Base-by-base conservation (phyloP, 2,797 vertebrate species). In the Notolabrus celidotus region DNA sequence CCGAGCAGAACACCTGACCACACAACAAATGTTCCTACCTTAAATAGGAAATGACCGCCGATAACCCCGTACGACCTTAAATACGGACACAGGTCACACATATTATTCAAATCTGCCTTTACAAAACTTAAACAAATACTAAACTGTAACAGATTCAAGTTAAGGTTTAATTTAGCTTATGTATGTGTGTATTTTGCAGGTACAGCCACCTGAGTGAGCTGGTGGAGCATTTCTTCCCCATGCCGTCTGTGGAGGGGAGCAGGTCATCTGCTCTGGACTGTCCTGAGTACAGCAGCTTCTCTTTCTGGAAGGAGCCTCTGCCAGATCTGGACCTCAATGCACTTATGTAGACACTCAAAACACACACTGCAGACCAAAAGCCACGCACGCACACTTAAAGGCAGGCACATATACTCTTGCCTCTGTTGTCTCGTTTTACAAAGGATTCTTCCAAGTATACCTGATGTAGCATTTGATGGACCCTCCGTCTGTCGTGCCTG, bases 181-280 rank as follows among this genome's bases (percentile, higher is more conserved):
- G 45, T n/a, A n/a, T 80, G 16, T 80, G 47, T 84, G 22, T 81
- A 3, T 59, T 60, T 71, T 86, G 1, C 65, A 99, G 98, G 57
- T 99, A 97, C 0, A 90, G 93, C 68, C 92, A 90, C 66, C 94
- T 99, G 34, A 85, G 93, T 0, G 97, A 98, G 80, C 41, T 96
- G 72, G 97, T 98, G 58, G 96, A 99, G 67, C 94, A 98, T 50
- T 88, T 99, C 83, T 99, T 99, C 86, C 98, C 97, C 0, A 86
- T 93, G 19, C 74, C 94, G 14, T 85, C 71, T 4, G 23, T 42
- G 0, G 85, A 86, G 1, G 52, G 70, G 39, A 88, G 87, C 14
- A 70, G 67, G 1, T 87, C 63, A 0, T 0, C 60, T 0, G 89
- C 91, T 49, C 91, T 97, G 57, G 68, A 86, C 63, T 93, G 90